Evolutionary conservation across 2,888 invertebrate species (phyloP), one percentile per base, ranked within the genome.

Genomic region (Sipha maydis): DNA sequence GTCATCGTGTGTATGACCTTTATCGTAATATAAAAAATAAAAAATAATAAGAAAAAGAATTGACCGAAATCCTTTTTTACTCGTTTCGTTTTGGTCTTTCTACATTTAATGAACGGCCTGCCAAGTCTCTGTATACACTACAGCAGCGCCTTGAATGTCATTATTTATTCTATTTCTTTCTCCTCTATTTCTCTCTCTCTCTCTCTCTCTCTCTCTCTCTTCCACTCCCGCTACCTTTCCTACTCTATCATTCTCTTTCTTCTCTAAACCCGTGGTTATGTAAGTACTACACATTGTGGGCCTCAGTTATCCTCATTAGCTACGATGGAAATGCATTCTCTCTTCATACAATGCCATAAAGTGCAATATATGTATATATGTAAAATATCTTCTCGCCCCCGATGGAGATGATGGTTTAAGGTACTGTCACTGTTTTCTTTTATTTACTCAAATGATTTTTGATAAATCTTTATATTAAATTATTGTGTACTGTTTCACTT

Each of bases 1-100:
- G 79, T 79, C 79, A 79, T 56, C 79, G 56, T 67, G 69, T 82
- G 48, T 28, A 28, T 82, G 41, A 82, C 82, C 69, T 82, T 69
- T 48, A 82, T 82, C 21, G 69, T 41, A 82, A 82, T 48, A 48
- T 41, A 34, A 73, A 9, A 34, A 73, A 73, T 73, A 73, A 31
- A 48, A 48, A 61, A 80, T 5, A 48, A 77, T 17, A 54, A 25
- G 69, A 48, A 82, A 67, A 82, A 69, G n/a, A 61, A 80, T 80
- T 38, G 19, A 67, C 80, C 38, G 11, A 80, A 82, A 69, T 69
- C 69, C 69, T 82, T 69, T 82, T 82, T 82, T 61, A 82, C 19
- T 31, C 41, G 69, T 82, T 82, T 69, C 48, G 69, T 69, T 69
- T 41, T 41, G 82, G 82, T 69, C n/a, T 38, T 61, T 54, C 17